A percentile compares a stretch with the other conserved stretches of the same genome.
Conservation (phyloP, 2,797 vertebrate species). For the Xyrichtys novacula region DNA sequence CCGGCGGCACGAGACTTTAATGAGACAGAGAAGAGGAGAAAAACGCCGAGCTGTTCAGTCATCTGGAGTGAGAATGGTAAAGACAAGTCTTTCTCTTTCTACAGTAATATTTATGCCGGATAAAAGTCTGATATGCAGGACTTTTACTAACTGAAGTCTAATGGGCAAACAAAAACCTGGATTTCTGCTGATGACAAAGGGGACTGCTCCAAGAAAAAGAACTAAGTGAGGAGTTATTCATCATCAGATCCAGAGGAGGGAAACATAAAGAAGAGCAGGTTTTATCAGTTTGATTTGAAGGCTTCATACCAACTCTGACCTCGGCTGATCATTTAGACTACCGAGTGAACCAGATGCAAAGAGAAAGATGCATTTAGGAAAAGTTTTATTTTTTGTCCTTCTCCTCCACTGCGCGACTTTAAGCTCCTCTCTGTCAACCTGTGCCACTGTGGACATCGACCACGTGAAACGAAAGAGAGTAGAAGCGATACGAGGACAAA, state of each 20-base stretch:
- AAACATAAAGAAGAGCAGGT: constrained; percentile 11
- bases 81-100: constrained; percentile 36
- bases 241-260: constrained; percentile 15
- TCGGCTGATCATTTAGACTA: constrained; percentile 13
- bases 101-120: constrained; percentile 49
- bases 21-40: constrained; percentile 53
- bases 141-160: constrained; percentile 52
- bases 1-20: constrained; percentile 35
- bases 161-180: constrained; percentile 62
- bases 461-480: constrained; percentile 93
- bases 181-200: constrained; percentile 56
- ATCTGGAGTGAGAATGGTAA: constrained; percentile 58
- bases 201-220: constrained; percentile 43
- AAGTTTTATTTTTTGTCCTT: constrained; percentile 87
- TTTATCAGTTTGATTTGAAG: constrained; percentile 15
- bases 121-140: constrained; percentile 26
- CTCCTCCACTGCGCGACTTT: constrained; percentile 89
- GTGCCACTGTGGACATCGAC: constrained; percentile 92
- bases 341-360: constrained; percentile 58
- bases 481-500: constrained; percentile 94
- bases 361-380: constrained; percentile 89
- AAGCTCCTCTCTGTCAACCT: constrained; percentile 91
- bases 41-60: constrained; percentile 23
- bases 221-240: constrained; percentile 30
- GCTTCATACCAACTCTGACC: constrained; percentile 25